These are phyloP conservation scores for Orthonyx spaldingii DNA, from an alignment of 2,113 vertebrate species.

Conservation along the genomic window DNA sequence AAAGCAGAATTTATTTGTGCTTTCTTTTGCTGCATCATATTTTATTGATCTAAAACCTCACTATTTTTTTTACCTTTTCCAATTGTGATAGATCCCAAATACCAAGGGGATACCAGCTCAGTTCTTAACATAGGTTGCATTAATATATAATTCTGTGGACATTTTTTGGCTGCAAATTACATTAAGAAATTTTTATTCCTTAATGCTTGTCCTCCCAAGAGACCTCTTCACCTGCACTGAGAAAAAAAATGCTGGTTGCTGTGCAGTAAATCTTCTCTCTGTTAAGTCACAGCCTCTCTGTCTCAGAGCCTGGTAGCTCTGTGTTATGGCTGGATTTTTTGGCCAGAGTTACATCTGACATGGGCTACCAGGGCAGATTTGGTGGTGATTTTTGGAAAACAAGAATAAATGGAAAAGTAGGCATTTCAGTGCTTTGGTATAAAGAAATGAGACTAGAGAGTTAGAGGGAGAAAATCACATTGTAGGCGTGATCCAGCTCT, in stretches of 20 bases:
- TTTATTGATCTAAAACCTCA: background rate
- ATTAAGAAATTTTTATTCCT: background rate
- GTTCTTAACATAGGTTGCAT: background rate
- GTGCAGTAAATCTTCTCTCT: background rate
- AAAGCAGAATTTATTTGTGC: background rate
- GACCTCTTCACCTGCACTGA: background rate
- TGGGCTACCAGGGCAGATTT: background rate
- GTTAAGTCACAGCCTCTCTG: background rate
- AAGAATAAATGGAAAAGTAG: background rate
- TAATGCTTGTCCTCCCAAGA: background rate
- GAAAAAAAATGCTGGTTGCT: background rate
- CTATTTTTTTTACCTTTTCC: background rate
- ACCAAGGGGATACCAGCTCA: background rate
- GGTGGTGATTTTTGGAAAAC: background rate
- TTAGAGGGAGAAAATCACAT: background rate
- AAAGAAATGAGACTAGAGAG: background rate
- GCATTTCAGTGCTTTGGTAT: background rate
- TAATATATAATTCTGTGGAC: background rate
- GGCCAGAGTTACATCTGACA: background rate
- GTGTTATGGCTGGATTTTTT: background rate
- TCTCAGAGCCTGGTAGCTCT: background rate
- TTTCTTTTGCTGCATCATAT: background rate
- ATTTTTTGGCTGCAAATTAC: background rate
- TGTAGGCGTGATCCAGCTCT: background rate
- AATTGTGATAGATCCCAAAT: background rate